phyloP scores from a whole-genome alignment of 2,797 vertebrate species.

The Acanthiza pusilla region DNA sequence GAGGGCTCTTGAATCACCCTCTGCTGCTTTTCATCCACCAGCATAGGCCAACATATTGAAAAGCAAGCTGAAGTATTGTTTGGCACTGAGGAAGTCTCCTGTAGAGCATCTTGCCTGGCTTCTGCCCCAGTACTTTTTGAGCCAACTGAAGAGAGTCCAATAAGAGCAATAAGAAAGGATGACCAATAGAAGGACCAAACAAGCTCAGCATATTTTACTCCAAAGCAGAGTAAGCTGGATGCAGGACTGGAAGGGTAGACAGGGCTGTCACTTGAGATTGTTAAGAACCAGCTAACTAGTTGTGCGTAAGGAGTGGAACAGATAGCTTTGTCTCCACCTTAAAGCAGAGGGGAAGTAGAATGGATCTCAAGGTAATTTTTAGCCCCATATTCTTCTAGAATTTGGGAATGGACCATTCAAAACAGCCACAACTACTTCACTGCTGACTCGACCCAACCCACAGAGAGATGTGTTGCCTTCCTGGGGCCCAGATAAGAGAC shows the following conservation, averaged over 20 bases:
- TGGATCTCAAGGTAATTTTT: not conserved
- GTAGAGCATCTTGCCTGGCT: not conserved
- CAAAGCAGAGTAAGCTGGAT: not conserved
- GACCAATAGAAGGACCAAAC: not conserved
- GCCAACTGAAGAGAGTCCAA: not conserved
- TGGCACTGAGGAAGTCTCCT: not conserved
- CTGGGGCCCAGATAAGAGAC: not conserved
- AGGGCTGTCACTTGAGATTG: not conserved
- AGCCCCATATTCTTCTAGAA: not conserved
- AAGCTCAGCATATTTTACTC: not conserved
- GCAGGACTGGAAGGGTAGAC: accelerated
- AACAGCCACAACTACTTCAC: not conserved
- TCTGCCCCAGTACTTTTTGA: not conserved
- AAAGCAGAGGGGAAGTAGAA: not conserved
- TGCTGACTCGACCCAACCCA: no score
- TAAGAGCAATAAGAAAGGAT: not conserved
- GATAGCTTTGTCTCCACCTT: not conserved
- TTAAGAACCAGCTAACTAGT: not conserved
- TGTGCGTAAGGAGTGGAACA: not conserved
- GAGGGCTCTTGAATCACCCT: not conserved
- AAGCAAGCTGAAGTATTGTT: not conserved
- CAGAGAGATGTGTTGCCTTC: not conserved
- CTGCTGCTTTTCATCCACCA: not conserved
- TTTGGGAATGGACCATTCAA: not conserved
- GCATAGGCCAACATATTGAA: not conserved